Conservation (phyloP, 2,113 vertebrate species). For the Dipodomys merriami region DNA sequence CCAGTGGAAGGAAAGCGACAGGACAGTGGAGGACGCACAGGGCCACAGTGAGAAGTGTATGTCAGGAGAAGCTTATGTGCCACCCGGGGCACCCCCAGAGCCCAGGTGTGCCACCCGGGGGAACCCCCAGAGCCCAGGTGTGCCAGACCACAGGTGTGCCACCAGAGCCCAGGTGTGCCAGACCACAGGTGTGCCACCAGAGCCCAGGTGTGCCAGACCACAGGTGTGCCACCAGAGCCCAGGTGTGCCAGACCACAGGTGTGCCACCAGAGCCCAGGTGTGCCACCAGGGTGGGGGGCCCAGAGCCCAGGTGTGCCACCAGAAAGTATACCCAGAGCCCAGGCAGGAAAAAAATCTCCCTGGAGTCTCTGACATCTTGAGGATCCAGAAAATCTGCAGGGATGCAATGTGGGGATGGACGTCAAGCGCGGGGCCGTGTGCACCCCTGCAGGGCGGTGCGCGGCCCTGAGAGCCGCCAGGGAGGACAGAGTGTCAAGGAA, state of each 20-base stretch:
- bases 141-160: too few species aligned
- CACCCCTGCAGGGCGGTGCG: not conserved
- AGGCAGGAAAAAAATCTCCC: too few species aligned
- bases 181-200: not conserved
- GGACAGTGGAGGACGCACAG: not conserved
- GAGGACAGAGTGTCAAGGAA: not conserved
- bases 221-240: not conserved
- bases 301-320: not conserved
- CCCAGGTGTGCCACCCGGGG: not conserved
- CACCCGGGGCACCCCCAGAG: not conserved
- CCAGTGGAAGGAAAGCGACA: not conserved
- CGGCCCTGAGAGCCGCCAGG: not conserved
- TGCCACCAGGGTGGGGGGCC: too few species aligned
- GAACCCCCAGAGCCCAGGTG: not conserved
- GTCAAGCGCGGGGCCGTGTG: not conserved
- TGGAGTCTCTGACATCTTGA: not conserved
- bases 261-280: not conserved
- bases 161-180: too few species aligned
- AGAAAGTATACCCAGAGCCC: not conserved
- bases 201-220: not conserved
- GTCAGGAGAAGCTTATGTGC: not conserved
- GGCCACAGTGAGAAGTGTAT: not conserved
- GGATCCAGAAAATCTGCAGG: fast-evolving
- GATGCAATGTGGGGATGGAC: too few species aligned
- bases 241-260: too few species aligned